Evolutionary conservation across 2,113 vertebrate species (phyloP).

Genomic region (Pygoscelis antarcticus): DNA sequence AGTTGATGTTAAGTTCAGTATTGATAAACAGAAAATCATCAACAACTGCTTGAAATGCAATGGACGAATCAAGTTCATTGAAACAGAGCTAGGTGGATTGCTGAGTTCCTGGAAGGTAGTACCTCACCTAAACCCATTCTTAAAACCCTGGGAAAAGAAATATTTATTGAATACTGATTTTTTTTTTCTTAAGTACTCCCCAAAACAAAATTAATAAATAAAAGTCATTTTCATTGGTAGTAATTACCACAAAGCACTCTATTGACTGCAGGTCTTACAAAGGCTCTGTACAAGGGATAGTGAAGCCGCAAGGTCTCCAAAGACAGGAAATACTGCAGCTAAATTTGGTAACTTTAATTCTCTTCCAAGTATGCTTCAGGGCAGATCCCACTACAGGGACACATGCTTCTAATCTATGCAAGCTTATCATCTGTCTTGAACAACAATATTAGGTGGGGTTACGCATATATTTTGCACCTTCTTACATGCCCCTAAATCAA

Average conservation of each 20-base stretch:
- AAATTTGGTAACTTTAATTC: neutral
- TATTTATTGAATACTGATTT: neutral
- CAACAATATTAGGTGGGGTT: neutral
- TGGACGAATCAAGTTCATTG: neutral
- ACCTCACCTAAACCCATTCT: slow-evolving; percentile 7
- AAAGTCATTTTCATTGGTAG: neutral
- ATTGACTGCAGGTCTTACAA: neutral
- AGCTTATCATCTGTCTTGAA: neutral
- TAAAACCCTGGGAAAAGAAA: slow-evolving; percentile 33
- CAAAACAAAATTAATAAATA: neutral
- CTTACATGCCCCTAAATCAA: neutral
- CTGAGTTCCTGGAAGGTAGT: slow-evolving; percentile 1
- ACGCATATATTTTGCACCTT: neutral
- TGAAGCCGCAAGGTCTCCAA: neutral
- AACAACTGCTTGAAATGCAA: neutral
- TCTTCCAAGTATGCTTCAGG: neutral
- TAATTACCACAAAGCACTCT: neutral
- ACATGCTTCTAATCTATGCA: neutral
- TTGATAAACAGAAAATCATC: neutral
- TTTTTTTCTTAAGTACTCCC: neutral
- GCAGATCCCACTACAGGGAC: neutral
- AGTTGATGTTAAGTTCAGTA: neutral
- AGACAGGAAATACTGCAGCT: neutral
- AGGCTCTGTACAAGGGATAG: neutral
- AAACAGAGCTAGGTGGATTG: neutral